phyloP scores from a whole-genome alignment of 2,888 invertebrate genomes.

The Phaedon cochleariae region DNA sequence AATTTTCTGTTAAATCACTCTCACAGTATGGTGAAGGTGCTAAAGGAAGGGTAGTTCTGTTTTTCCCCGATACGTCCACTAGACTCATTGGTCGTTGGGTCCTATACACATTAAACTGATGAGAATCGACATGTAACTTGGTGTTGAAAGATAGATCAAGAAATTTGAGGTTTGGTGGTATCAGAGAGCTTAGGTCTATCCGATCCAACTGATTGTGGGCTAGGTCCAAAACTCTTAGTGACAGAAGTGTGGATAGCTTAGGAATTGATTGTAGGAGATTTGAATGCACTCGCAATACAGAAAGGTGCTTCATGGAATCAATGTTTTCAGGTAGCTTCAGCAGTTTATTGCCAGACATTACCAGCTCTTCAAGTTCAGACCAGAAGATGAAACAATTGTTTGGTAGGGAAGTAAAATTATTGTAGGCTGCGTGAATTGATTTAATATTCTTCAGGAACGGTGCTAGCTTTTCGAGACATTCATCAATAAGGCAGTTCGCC shows the following conservation, averaged over 20 bases:
- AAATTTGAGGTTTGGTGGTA: slow-evolving; percentile 84
- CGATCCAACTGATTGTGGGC: slow-evolving; percentile 87
- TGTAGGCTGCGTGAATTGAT: slow-evolving; percentile 81
- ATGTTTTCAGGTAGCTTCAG: slow-evolving; percentile 79
- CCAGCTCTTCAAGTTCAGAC: slow-evolving; percentile 82
- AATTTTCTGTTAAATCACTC: slow-evolving; percentile 70
- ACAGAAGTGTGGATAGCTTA: slow-evolving; percentile 76
- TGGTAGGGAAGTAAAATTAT: slow-evolving; percentile 76
- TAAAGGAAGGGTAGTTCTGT: slow-evolving; percentile 73
- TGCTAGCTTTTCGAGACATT: slow-evolving; percentile 67
- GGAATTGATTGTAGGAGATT: slow-evolving; percentile 81
- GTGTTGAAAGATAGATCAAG: slow-evolving; percentile 86
- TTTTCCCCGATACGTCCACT: slow-evolving; percentile 85
- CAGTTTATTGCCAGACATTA: slow-evolving; percentile 83
- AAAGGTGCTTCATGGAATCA: slow-evolving; percentile 74
- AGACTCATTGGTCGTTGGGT: slow-evolving; percentile 83
- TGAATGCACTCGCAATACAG: slow-evolving; percentile 82
- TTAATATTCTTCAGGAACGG: slow-evolving; percentile 71
- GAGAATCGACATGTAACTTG: slow-evolving; percentile 82
- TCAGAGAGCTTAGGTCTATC: slow-evolving; percentile 77
- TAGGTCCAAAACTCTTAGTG: slow-evolving; percentile 81
- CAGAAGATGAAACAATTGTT: slow-evolving; percentile 79
- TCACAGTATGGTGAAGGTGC: slow-evolving; percentile 63
- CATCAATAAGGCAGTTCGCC: slow-evolving; percentile 79
- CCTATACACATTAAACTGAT: slow-evolving; percentile 80